Percentiles rank a stretch among this genome's conserved stretches.
Conservation (phyloP, 92 coral and sea anemone species). For the Epizoanthus scotinus region DNA sequence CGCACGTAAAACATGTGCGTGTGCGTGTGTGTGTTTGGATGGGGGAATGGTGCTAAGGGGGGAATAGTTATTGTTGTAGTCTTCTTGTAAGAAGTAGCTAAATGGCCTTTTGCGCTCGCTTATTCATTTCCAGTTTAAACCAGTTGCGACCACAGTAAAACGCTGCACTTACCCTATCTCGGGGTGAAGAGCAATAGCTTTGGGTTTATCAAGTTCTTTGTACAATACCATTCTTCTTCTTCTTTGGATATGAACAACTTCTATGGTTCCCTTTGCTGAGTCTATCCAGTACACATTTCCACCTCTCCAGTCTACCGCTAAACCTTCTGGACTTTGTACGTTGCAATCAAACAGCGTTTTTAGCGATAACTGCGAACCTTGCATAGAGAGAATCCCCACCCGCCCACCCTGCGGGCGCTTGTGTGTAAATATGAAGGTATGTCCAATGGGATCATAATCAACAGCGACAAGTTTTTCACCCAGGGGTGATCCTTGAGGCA, state of each 20-base stretch:
- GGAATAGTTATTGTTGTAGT: too few relatives aligned
- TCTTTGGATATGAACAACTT: conserved; percentile 66
- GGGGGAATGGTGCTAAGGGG: too few relatives aligned
- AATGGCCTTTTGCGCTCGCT: too few relatives aligned
- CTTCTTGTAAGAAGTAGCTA: too few relatives aligned
- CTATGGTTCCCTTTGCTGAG: conserved; percentile 49
- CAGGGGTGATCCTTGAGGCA: background rate
- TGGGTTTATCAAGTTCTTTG: conserved; percentile 33
- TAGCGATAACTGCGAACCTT: background rate
- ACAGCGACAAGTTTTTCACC: background rate
- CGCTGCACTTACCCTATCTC: conserved; percentile 26
- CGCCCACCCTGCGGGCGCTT: conserved; percentile 7
- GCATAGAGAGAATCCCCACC: background rate
- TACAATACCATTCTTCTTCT: conserved; percentile 43
- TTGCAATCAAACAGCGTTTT: conserved; percentile 16
- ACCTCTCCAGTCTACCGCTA: conserved; percentile 77
- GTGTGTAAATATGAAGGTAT: background rate
- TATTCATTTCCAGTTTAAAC: too few relatives aligned
- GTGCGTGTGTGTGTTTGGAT: too few relatives aligned
- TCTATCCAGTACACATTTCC: conserved; percentile 73
- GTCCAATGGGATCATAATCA: conserved; percentile 1
- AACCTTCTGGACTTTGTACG: conserved; percentile 50
- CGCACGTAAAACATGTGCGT: too few relatives aligned
- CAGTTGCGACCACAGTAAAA: background rate
- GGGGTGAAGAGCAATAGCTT: conserved; percentile 42